Evolutionary conservation across 2,113 vertebrate genomes (phyloP).

Genomic region (Saccopteryx leptura): DNA sequence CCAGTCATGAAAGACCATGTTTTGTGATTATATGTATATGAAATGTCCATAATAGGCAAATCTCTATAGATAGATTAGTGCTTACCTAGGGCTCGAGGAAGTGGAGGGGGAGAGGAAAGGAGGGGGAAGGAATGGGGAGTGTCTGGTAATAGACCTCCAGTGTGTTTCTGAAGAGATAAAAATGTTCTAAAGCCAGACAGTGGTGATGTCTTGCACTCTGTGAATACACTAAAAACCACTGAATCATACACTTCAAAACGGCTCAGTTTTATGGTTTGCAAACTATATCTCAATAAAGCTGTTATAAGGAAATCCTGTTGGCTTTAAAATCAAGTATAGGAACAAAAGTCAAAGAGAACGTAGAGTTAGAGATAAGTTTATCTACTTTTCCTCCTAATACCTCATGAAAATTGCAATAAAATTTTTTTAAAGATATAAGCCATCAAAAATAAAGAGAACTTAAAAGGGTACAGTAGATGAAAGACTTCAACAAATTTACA

Average conservation of each 20-base stretch:
- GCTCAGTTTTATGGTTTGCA: background rate
- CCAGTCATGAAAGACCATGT: background rate
- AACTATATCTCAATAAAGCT: slow-evolving; percentile 1
- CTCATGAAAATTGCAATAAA: background rate
- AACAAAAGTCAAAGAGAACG: background rate
- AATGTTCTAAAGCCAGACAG: slow-evolving; percentile 26
- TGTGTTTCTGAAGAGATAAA: background rate
- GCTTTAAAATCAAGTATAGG: slow-evolving; percentile 29
- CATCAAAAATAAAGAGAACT: background rate
- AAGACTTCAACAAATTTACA: background rate
- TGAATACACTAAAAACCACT: background rate
- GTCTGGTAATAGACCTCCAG: background rate
- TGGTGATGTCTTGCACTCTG: background rate
- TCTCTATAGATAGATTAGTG: background rate
- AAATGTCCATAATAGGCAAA: background rate
- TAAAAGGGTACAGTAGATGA: background rate
- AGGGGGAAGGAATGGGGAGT: background rate
- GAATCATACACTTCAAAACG: background rate
- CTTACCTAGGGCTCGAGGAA: background rate
- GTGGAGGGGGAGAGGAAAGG: accelerated
- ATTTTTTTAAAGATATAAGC: background rate
- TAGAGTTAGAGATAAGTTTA: background rate
- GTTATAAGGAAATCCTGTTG: background rate
- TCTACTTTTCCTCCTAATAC: background rate
- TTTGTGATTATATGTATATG: background rate